These are phyloP conservation scores for Drosophila melanosoma DNA, from an alignment of 2,888 invertebrate species.

Conservation along the genomic window DNA sequence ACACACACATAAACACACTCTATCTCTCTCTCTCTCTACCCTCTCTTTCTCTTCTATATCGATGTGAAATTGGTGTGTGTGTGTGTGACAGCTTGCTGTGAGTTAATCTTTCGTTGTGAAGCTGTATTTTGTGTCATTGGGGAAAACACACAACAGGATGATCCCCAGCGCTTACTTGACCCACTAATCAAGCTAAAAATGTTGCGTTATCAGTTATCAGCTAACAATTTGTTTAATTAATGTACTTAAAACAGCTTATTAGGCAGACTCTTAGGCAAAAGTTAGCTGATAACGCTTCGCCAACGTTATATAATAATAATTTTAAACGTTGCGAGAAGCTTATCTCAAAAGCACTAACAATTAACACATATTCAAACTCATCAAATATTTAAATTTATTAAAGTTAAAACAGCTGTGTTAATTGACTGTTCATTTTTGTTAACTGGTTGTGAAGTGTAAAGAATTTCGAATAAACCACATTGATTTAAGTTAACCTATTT, in stretches of 20 bases:
- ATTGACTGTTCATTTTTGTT: not conserved
- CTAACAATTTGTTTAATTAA: constrained; percentile 30
- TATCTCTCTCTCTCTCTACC: not conserved
- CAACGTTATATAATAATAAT: constrained; percentile 16
- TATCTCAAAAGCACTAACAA: not conserved
- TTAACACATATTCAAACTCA: not conserved
- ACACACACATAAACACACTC: not conserved
- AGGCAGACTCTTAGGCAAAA: constrained; percentile 3
- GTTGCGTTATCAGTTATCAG: constrained; percentile 20
- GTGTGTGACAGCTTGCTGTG: constrained; percentile 29
- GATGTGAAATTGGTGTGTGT: constrained; percentile 24
- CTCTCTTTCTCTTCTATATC: not conserved
- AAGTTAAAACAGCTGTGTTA: not conserved
- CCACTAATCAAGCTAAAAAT: constrained; percentile 45
- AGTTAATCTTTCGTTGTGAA: constrained; percentile 68
- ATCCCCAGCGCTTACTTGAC: constrained; percentile 29
- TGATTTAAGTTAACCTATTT: not conserved
- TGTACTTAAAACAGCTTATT: constrained; percentile 15
- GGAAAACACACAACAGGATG: constrained; percentile 23
- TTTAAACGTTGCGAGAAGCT: constrained; percentile 2
- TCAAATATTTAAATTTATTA: not conserved
- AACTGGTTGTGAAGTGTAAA: not conserved
- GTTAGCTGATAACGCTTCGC: constrained; percentile 25
- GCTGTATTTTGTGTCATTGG: constrained; percentile 62
- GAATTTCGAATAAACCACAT: not conserved